These are phyloP conservation scores for Reinhardtius hippoglossoides DNA, from an alignment of 2,113 vertebrate genomes.

Conservation along the genomic window DNA sequence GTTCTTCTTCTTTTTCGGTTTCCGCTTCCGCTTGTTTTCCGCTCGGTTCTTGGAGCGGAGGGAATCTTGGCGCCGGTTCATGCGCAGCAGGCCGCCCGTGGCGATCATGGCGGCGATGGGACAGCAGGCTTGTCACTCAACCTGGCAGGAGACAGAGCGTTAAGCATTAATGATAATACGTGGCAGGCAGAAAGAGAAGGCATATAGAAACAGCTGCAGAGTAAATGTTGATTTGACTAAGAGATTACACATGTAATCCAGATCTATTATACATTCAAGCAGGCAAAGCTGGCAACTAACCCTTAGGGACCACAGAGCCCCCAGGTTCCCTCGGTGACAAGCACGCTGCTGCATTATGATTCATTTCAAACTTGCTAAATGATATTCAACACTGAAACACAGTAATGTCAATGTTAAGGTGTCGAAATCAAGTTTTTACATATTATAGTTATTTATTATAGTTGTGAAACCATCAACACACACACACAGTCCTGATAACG, in stretches of 20 bases:
- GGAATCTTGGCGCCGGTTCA: slow-evolving; percentile 96
- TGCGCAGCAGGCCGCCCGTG: slow-evolving; percentile 97
- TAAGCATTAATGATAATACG: not conserved
- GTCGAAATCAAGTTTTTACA: not conserved
- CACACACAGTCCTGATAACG: not conserved
- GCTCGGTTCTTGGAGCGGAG: slow-evolving; percentile 88
- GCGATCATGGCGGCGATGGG: slow-evolving; percentile 91
- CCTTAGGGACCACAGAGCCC: not conserved
- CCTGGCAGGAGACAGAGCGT: slow-evolving; percentile 59
- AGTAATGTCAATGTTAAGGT: not conserved
- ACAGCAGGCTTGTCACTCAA: slow-evolving; percentile 76
- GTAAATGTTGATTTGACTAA: slow-evolving; percentile 14
- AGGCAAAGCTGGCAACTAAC: not conserved
- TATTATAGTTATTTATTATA: too few species aligned
- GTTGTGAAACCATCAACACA: not conserved
- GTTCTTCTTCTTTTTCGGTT: slow-evolving; percentile 94
- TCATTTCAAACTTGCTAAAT: not conserved
- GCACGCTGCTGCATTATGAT: not conserved
- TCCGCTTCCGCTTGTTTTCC: slow-evolving; percentile 90
- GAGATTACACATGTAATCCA: slow-evolving; percentile 54
- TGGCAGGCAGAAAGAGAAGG: not conserved
- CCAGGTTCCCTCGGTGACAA: not conserved
- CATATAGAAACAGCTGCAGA: not conserved
- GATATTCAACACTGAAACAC: not conserved
- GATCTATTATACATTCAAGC: slow-evolving; percentile 25